phyloP scores from a whole-genome alignment of 1,140 invertebrate genomes.

The Centruroides vittatus region DNA sequence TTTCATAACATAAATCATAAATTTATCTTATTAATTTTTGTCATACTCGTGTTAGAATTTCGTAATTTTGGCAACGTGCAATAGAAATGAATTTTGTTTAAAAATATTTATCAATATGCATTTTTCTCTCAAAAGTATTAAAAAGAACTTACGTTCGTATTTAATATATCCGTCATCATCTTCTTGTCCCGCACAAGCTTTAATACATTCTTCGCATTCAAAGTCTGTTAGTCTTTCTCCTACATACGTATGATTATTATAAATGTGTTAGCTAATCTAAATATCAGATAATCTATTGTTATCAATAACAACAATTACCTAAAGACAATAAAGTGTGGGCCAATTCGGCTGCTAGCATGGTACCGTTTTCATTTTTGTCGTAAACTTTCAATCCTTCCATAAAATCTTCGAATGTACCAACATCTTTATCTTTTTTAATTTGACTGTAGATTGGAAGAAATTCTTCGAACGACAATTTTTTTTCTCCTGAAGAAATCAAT shows the following conservation, averaged over 20 bases:
- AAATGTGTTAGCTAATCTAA: background rate
- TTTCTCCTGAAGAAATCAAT: constrained; percentile 44
- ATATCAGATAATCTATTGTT: background rate
- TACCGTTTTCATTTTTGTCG: constrained; percentile 94
- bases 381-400: constrained; percentile 97
- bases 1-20: too few relatives aligned
- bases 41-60: too few relatives aligned
- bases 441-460: constrained; percentile 96
- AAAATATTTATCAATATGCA: background rate
- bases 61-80: too few relatives aligned
- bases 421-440: constrained; percentile 92
- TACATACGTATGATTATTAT: background rate
- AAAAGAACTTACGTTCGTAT: constrained; percentile 65
- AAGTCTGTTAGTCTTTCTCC: constrained; percentile 64
- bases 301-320: constrained; percentile 33
- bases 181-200: constrained; percentile 76
- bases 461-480: constrained; percentile 76
- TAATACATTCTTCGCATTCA: constrained; percentile 65
- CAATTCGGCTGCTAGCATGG: constrained; percentile 90
- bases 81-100: background rate
- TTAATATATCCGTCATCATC: constrained; percentile 89
- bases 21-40: too few relatives aligned
- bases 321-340: constrained; percentile 86
- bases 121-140: background rate
- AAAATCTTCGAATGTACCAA: constrained; percentile 95